Evolutionary conservation across 2,797 vertebrate species (phyloP).

Genomic region (Gymnopithys bicolor): DNA sequence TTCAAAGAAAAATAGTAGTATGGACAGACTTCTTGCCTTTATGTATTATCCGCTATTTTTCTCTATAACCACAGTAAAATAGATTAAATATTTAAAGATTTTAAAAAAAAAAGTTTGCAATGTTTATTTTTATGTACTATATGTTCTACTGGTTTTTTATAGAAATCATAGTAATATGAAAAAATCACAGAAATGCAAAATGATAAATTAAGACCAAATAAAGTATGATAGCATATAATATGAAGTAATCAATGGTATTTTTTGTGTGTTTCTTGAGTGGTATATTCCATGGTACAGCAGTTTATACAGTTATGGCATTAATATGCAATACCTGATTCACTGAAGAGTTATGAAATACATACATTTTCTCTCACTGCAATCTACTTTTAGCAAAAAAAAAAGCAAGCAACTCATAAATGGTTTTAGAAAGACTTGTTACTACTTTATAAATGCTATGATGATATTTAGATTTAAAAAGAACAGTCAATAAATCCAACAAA

Average conservation of each 20-base stretch:
- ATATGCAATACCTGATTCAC: neutral
- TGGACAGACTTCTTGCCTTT: neutral
- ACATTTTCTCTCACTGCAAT: neutral
- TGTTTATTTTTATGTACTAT: neutral
- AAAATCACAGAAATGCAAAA: neutral
- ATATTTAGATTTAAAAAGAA: neutral
- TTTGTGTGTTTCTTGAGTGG: neutral
- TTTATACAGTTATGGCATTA: neutral
- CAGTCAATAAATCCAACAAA: neutral
- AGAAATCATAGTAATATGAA: neutral
- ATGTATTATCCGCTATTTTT: neutral
- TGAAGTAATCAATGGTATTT: neutral
- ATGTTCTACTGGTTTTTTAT: neutral
- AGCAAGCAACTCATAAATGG: neutral
- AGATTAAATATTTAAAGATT: neutral
- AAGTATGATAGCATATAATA: neutral
- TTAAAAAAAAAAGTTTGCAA: neutral
- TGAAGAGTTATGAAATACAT: neutral
- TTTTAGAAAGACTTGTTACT: neutral
- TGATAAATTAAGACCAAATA: neutral
- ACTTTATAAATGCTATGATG: neutral
- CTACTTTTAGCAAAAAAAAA: neutral
- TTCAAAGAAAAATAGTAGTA: neutral
- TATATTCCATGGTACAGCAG: neutral
- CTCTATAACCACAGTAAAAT: neutral